Evolutionary conservation across 2,888 invertebrate species (phyloP), one percentile per base, ranked within the genome.

Genomic region (Lepidonotus clava): DNA sequence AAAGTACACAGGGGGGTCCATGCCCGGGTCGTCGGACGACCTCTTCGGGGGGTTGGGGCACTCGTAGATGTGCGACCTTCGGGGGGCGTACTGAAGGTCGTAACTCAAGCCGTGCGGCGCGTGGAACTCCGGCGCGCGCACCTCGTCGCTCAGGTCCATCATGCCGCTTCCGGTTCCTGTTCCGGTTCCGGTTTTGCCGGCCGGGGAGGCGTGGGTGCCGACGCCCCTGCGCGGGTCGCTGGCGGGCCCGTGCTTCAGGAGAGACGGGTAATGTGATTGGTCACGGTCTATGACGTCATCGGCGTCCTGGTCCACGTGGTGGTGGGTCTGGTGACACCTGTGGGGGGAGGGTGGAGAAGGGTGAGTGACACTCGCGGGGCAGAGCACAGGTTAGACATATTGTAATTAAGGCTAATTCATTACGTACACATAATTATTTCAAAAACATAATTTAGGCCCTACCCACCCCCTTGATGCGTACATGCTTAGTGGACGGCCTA

Each of bases 251-350:
- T 84, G 84, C 67, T 84, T 84, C 66, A 84, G 56, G 2, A 84
- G 84, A 28, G 34, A 36, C 40, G 84, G 84, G 41, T 84, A 84
- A 34, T 80, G 24, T 80, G 80, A 80, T 51, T 80, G 80, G 80
- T 80, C 80, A n/a, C 80, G 80, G 28, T 80, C 80, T 80, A 24
- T 80, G 80, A 80, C 80, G 80, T 80, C 80, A 80, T 80, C 80
- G 4, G n/a, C 8, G n/a, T 80, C 80, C 80, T 80, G 80, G 51
- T 80, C 80, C 11, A 80, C 80, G 14, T 80, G 80, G 28, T 80
- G 80, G 32, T 46, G 80, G n/a, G 80, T 80, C 18, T 32, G 71
- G 38, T 71, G 71, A 71, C 71, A 71, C 71, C 71, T 71, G 71
- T 34, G 18, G 36, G 36, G 4, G 36, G 21, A 71, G 21, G 21